These are phyloP conservation scores for Theocolax elegans DNA, from an alignment of 1,140 invertebrate species.

Conservation along the genomic window DNA sequence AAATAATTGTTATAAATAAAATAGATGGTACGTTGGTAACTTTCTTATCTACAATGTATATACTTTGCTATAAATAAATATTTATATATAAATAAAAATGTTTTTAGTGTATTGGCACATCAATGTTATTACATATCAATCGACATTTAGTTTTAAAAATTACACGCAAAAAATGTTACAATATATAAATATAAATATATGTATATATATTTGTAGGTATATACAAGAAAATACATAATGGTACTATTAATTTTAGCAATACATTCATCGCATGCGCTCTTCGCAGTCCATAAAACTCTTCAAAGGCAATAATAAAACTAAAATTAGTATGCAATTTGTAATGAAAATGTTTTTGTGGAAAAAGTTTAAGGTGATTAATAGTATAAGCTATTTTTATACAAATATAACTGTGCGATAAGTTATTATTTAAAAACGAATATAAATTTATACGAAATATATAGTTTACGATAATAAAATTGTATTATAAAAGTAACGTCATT, in stretches of 20 bases:
- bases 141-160: background rate
- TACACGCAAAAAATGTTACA: constrained; percentile 8
- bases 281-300: background rate
- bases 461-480: no score
- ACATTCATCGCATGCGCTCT: constrained; percentile 12
- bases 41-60: no score
- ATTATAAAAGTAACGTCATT: no score
- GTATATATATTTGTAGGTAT: no score
- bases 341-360: constrained; percentile 30
- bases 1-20: no score
- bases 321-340: constrained; percentile 11
- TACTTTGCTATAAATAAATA: no score
- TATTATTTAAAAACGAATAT: no score
- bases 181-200: no score
- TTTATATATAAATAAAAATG: no score
- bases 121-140: constrained; percentile 12
- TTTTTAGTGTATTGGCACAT: constrained; percentile 29
- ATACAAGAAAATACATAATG: constrained; percentile 6
- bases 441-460: no score
- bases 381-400: background rate
- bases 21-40: no score
- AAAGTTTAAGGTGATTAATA: background rate
- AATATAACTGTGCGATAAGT: background rate
- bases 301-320: background rate
- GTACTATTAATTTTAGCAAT: background rate